Conservation (phyloP, 2,797 vertebrate genomes). For the Sardinella longiceps region DNA sequence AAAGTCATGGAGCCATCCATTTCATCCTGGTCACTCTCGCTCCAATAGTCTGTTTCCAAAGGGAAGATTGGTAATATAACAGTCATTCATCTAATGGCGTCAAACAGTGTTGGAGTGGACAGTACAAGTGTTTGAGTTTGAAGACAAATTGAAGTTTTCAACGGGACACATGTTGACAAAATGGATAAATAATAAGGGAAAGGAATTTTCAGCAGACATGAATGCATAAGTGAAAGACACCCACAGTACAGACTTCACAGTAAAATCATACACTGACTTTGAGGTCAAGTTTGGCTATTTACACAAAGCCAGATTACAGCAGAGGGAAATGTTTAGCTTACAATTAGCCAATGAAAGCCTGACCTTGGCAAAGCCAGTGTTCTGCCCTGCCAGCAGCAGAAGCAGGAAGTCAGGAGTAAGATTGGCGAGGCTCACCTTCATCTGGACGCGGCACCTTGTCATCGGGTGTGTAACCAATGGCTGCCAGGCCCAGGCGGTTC, state of each 20-base stretch:
- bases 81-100: background rate
- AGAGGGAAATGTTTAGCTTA: background rate
- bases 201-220: background rate
- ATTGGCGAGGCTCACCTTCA: conserved; percentile 76
- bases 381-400: background rate
- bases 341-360: background rate
- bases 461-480: conserved; percentile 87
- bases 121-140: background rate
- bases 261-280: background rate
- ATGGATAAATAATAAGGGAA: background rate
- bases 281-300: background rate
- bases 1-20: conserved; percentile 84
- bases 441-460: conserved; percentile 86
- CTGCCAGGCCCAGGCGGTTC: conserved; percentile 85
- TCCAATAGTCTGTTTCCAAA: conserved; percentile 84
- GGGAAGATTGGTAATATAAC: background rate
- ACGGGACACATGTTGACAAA: too few species aligned
- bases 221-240: background rate
- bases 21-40: conserved; percentile 89
- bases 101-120: background rate
- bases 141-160: background rate
- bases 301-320: background rate
- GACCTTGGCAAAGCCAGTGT: background rate
- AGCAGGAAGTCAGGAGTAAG: background rate
- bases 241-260: background rate